Base-by-base conservation (phyloP, 2,797 vertebrate species). In the Pteronotus mesoamericanus region DNA sequence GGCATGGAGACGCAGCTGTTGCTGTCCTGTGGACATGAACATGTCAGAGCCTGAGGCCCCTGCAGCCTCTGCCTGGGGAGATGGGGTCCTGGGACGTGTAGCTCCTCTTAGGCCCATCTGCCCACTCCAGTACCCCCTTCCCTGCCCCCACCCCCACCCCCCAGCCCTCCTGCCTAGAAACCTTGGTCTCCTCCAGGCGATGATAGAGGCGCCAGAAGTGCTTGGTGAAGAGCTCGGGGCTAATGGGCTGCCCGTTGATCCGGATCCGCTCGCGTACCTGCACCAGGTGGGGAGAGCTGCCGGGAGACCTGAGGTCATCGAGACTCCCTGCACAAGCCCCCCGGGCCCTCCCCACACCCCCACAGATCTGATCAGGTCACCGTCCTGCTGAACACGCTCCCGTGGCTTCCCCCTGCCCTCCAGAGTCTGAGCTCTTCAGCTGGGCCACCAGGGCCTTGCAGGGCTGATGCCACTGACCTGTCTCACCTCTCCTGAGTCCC, bases 131-230 rank as follows among this genome's bases (percentile, higher is more conserved):
- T 11, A 10, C 42, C 39, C 32, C 46, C 10, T 48, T 6, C 24
- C 69, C 72, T 1, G 5, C 37, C 78, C 26, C 74, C 15, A 3
- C 26, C 61, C 4, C 26, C n/a, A 5, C 79, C 80, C 48, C 0
- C 44, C 26, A 39, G 72, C 61, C 85, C 48, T 55, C 77, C 9
- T 1, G 32, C 32, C 9, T 0, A 2, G 37, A 71, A 66, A 99
- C 99, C 99, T 99, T 99, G 6, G 99, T 99, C 97, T 99, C 98
- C 84, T 99, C 99, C 89, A 99, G 98, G 3, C 98, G 99, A 61
- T 99, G 99, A 61, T 99, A 99, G 86, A 99, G 98, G 89, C 98
- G 98, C 99, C 99, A 99, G 98, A 99, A 99, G 97, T 99, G 99
- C 95, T 99, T 99, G 92, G 99, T 99, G 98, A 99, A 99, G 57